Percentiles rank a stretch among this genome's conserved stretches.
phyloP scores from a whole-genome alignment of 2,888 invertebrate genomes.

The Scotopteryx bipunctaria region DNA sequence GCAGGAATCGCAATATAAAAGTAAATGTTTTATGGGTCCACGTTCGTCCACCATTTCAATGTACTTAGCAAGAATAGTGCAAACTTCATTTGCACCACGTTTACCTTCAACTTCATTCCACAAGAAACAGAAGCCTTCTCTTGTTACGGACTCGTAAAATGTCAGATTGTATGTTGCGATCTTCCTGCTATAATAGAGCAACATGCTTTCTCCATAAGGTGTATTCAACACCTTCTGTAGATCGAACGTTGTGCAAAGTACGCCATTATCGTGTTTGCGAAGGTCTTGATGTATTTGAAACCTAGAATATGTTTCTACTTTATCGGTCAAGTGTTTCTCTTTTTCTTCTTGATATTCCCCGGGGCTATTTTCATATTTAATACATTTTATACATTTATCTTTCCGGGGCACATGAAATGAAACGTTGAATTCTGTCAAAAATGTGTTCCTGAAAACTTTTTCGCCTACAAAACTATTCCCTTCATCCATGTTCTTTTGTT shows the following conservation, averaged over 20 bases:
- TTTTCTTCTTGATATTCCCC: background rate
- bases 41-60: background rate
- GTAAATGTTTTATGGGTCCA: background rate
- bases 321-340: background rate
- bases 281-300: no score
- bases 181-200: constrained; percentile 24
- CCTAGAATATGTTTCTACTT: no score
- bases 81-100: constrained; percentile 10
- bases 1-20: background rate
- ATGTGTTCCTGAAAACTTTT: constrained; percentile 23
- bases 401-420: constrained; percentile 26
- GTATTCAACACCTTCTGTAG: constrained; percentile 26
- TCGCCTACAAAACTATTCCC: background rate
- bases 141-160: constrained; percentile 12
- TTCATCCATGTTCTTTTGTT: no score
- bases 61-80: constrained; percentile 3
- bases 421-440: constrained; percentile 27
- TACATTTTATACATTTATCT: constrained; percentile 18
- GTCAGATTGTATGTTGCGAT: constrained; percentile 13
- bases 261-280: background rate
- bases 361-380: constrained; percentile 1
- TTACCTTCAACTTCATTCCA: constrained; percentile 11
- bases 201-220: constrained; percentile 23
- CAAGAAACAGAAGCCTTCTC: constrained; percentile 3
- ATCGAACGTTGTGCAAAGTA: constrained; percentile 17